These are phyloP conservation scores for Enoplosus armatus DNA, from an alignment of 2,797 vertebrate genomes.

Conservation along the genomic window DNA sequence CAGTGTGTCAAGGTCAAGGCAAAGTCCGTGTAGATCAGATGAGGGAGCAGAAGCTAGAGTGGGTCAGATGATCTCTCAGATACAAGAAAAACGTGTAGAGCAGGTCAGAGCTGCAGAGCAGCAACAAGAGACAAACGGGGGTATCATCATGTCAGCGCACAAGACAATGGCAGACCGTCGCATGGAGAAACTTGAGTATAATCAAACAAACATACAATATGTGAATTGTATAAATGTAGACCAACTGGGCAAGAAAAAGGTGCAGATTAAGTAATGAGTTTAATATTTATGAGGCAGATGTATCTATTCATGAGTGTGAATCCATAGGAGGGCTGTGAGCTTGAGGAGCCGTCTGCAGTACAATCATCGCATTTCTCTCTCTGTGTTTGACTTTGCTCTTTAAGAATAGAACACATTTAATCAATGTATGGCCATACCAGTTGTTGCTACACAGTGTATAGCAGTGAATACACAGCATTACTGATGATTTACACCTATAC, in stretches of 20 bases:
- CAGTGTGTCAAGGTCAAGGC: neutral
- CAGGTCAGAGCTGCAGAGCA: neutral
- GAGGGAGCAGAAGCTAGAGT: slow-evolving; percentile 3
- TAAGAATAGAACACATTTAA: neutral
- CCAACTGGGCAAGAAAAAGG: neutral
- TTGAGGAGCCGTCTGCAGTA: no score
- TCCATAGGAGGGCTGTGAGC: neutral
- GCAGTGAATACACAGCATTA: neutral
- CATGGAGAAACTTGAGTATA: neutral
- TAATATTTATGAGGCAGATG: slow-evolving; percentile 1
- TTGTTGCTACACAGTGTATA: neutral
- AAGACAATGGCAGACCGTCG: neutral
- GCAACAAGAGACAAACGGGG: neutral
- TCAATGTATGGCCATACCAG: neutral
- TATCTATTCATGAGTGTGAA: neutral
- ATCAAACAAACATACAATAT: neutral
- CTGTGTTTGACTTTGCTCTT: neutral
- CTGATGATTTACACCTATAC: neutral
- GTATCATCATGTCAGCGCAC: neutral
- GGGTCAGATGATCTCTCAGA: slow-evolving; percentile 39
- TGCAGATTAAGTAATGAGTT: neutral
- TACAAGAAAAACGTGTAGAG: slow-evolving; percentile 1
- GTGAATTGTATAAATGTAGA: neutral
- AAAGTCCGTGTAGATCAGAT: slow-evolving; percentile 36
- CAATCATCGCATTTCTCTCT: neutral